These are phyloP conservation scores for Bungarus multicinctus DNA, from an alignment of 2,113 vertebrate species.

Conservation along the genomic window DNA sequence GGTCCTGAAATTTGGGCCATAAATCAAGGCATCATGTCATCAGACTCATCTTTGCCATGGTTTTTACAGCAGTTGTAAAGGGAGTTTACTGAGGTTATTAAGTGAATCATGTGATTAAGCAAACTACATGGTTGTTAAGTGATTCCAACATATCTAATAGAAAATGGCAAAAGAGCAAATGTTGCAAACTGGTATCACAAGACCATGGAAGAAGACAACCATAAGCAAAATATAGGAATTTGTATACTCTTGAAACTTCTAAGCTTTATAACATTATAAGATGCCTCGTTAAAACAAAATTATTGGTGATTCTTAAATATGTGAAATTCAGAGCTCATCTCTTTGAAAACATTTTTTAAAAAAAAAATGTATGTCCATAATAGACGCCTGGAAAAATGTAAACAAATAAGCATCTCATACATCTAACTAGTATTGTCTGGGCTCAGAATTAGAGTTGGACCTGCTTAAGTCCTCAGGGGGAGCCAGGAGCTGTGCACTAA, in stretches of 20 bases:
- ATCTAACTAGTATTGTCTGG: background rate
- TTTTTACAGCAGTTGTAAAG: background rate
- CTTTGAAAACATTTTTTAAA: slow-evolving; percentile 71
- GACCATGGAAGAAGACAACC: slow-evolving; percentile 66
- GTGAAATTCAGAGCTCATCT: slow-evolving; percentile 78
- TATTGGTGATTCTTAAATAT: slow-evolving; percentile 81
- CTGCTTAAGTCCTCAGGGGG: background rate
- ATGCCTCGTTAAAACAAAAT: slow-evolving; percentile 83
- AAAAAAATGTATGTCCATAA: slow-evolving; percentile 67
- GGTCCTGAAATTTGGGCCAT: background rate
- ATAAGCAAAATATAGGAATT: slow-evolving; percentile 79
- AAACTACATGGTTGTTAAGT: background rate
- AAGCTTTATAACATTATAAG: slow-evolving; percentile 76
- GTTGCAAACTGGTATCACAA: background rate
- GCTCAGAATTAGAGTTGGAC: background rate
- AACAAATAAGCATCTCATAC: slow-evolving; percentile 77
- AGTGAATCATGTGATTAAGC: background rate
- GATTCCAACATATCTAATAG: background rate
- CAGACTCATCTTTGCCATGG: background rate
- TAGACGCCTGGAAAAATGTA: slow-evolving; percentile 75
- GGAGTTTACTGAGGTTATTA: background rate
- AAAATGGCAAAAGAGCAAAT: background rate
- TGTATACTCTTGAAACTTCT: slow-evolving; percentile 81
- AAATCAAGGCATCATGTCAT: background rate
- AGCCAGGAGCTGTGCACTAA: background rate